phyloP scores from a whole-genome alignment of 2,797 vertebrate genomes.

The Cheirogaleus major region DNA sequence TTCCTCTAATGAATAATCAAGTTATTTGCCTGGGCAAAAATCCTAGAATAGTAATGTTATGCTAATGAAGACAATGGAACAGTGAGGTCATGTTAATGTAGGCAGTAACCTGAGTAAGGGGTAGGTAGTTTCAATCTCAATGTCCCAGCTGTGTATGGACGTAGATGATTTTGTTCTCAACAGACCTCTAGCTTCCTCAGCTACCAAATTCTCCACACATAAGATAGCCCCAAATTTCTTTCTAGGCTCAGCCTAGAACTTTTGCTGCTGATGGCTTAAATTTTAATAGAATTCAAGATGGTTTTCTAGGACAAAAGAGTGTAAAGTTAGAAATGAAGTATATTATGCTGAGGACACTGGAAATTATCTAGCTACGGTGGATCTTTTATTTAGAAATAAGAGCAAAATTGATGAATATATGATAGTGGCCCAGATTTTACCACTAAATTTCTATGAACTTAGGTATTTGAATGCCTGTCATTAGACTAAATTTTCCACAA shows the following conservation, averaged over 20 bases:
- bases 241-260: not conserved
- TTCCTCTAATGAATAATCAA: not conserved
- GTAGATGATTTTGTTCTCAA: not conserved
- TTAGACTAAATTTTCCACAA: conserved; percentile 22
- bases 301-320: not conserved
- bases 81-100: not conserved
- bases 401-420: conserved; percentile 14
- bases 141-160: not conserved
- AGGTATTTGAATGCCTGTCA: not conserved
- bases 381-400: not conserved
- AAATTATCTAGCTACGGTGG: not conserved
- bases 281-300: not conserved
- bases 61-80: not conserved
- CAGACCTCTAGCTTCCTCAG: not conserved
- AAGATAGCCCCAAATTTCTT: not conserved
- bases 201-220: not conserved
- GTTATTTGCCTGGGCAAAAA: not conserved
- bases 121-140: not conserved
- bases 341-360: not conserved
- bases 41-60: not conserved
- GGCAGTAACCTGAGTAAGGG: not conserved
- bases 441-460: not conserved
- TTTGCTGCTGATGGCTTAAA: not conserved
- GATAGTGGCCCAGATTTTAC: not conserved
- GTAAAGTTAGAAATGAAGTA: conserved; percentile 1